phyloP scores from a whole-genome alignment of 2,888 invertebrate genomes.

The Argynnis bischoffii region DNA sequence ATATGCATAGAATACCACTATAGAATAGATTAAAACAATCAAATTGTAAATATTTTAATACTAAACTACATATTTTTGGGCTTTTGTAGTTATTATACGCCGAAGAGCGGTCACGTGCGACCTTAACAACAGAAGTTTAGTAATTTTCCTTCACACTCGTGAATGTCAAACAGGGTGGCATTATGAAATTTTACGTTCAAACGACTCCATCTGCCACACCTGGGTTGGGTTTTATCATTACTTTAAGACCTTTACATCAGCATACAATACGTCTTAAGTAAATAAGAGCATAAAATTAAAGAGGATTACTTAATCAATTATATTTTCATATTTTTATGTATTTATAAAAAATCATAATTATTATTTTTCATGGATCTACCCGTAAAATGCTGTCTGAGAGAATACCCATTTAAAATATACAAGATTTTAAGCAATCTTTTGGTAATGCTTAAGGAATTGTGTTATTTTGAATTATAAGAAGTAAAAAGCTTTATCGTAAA shows the following conservation, averaged over 20 bases:
- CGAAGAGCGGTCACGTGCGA: slow-evolving; percentile 56
- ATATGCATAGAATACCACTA: not conserved
- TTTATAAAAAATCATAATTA: too few relatives aligned
- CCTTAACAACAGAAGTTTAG: slow-evolving; percentile 64
- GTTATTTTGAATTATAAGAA: too few relatives aligned
- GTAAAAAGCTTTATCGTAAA: too few relatives aligned
- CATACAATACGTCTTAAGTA: slow-evolving; percentile 14
- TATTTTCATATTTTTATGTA: too few relatives aligned
- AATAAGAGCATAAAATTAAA: not conserved
- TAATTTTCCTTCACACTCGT: slow-evolving; percentile 47
- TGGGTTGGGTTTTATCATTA: slow-evolving; percentile 21
- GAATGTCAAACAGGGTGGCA: slow-evolving; percentile 44
- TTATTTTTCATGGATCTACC: too few relatives aligned
- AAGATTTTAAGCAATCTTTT: too few relatives aligned
- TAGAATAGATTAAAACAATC: not conserved
- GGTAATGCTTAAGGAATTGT: too few relatives aligned
- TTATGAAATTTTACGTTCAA: slow-evolving; percentile 38
- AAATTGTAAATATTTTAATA: not conserved
- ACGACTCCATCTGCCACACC: slow-evolving; percentile 33
- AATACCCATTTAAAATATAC: too few relatives aligned
- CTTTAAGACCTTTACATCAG: slow-evolving; percentile 7
- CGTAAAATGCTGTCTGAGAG: too few relatives aligned
- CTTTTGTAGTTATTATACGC: slow-evolving; percentile 13
- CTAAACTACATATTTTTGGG: slow-evolving; percentile 4
- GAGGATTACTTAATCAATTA: too few relatives aligned